Base-by-base conservation (phyloP, 2,113 vertebrate genomes). In the Anas platyrhynchos region DNA sequence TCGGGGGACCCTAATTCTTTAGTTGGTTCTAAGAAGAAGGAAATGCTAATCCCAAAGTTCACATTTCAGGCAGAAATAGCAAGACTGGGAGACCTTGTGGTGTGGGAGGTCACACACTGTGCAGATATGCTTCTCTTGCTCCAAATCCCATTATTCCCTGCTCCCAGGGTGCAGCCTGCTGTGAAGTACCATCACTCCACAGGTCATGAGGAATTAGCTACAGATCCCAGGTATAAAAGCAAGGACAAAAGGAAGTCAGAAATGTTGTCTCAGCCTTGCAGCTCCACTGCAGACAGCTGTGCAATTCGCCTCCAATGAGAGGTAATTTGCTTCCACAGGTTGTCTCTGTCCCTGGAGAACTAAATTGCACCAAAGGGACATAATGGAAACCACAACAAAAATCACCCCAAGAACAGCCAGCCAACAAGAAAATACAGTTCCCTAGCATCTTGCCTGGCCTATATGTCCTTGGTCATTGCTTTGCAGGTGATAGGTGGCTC, bases 41-140 rank as follows among this genome's bases (percentile, higher is more conserved):
- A 62, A 80, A 94, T 34, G 31, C 17, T 79, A 61, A 74, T 27
- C 54, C 15, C 1, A 12, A 18, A 73, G 3, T 72, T 86, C 79
- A 34, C 7, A 20, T 88, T 77, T 81, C 44, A 72, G 25, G 63
- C 23, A 87, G 46, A 81, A 93, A 68, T 26, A 90, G n/a, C 31
- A 74, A 58, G 56, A 52, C 34, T 7, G 3, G 18, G 26, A 71
- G n/a, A 18, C 23, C 46, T 20, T 13, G 23, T 18, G 11, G 25
- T 32, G 25, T 55, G 4, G 0, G 55, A 29, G 26, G 41, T 54
- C 36, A 41, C 34, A 34, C 34, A 34, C 41, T 41, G 41, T 41
- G 41, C 41, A 5, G 27, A 9, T 62, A 7, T 50, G 14, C 32
- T 84, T 55, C 72, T 82, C 23, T 52, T 34, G 4, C 17, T 59